A percentile compares a stretch with the other conserved stretches of the same genome.
Evolutionary conservation across 1,140 invertebrate species (phyloP).

Genomic region (Aphaenogaster floridana): DNA sequence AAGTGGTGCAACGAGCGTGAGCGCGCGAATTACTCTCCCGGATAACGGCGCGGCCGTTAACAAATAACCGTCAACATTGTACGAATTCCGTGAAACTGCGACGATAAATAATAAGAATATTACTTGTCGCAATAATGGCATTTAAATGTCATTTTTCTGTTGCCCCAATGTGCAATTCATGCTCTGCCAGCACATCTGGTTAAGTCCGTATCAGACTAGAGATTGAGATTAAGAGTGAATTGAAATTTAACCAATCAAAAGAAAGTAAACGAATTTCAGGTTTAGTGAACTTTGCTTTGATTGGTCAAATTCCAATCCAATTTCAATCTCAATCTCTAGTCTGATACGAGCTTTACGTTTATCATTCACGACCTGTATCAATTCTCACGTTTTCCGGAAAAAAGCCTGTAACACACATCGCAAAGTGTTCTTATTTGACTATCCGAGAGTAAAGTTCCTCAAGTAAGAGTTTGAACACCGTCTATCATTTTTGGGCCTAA

Average conservation of each 20-base stretch:
- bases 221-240: too few relatives aligned
- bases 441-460: background rate
- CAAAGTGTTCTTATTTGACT: background rate
- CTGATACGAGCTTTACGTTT: background rate
- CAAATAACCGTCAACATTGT: conserved; percentile 9
- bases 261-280: too few relatives aligned
- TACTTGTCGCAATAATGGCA: background rate
- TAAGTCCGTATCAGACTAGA: too few relatives aligned
- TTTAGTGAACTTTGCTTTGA: too few relatives aligned
- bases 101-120: background rate
- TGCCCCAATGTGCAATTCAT: too few relatives aligned
- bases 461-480: too few relatives aligned
- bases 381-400: background rate
- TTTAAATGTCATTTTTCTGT: background rate
- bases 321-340: too few relatives aligned
- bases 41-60: conserved; percentile 5
- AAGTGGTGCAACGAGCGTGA: conserved; percentile 16
- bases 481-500: too few relatives aligned
- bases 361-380: background rate
- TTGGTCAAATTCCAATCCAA: too few relatives aligned
- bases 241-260: too few relatives aligned
- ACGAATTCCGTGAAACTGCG: background rate
- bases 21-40: conserved; percentile 31
- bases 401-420: background rate
- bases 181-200: too few relatives aligned